phyloP scores from a whole-genome alignment of 2,888 invertebrate species.

The Candidula unifasciata region DNA sequence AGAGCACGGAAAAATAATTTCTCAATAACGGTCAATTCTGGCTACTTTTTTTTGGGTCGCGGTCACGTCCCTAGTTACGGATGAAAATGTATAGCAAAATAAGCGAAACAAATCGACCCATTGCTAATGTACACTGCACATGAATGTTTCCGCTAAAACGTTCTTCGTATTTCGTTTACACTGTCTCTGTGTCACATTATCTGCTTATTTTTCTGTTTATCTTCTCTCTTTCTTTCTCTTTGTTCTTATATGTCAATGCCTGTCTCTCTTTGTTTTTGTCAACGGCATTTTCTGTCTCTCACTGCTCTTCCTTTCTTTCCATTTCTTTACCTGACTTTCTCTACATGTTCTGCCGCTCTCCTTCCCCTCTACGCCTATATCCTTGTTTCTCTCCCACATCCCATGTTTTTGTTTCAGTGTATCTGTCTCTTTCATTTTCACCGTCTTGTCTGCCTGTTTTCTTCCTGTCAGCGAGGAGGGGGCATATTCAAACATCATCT shows the following conservation, averaged over 20 bases:
- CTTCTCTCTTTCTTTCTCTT: slow-evolving; percentile 31
- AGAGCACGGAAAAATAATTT: too few relatives aligned
- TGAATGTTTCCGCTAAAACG: too few relatives aligned
- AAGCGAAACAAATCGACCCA: too few relatives aligned
- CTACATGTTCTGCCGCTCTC: slow-evolving; percentile 3
- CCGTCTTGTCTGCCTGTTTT: neutral
- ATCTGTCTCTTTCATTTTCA: neutral
- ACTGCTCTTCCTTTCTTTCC: neutral
- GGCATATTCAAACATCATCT: too few relatives aligned
- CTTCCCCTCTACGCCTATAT: neutral
- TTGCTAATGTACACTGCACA: too few relatives aligned
- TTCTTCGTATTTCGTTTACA: neutral
- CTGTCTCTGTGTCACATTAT: neutral
- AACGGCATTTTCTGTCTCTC: too few relatives aligned
- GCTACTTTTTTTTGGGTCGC: too few relatives aligned
- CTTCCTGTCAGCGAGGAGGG: too few relatives aligned
- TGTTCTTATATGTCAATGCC: neutral
- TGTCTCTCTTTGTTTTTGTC: neutral
- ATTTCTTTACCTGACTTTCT: neutral
- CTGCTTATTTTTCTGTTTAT: slow-evolving; percentile 29
- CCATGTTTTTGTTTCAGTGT: slow-evolving; percentile 19
- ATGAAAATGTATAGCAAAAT: too few relatives aligned
- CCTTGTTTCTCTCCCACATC: neutral
- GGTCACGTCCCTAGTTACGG: too few relatives aligned
- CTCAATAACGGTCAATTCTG: too few relatives aligned